Evolutionary conservation across 2,113 vertebrate species (phyloP), one percentile per base, ranked within the genome.

Genomic region (Cathartes aura): DNA sequence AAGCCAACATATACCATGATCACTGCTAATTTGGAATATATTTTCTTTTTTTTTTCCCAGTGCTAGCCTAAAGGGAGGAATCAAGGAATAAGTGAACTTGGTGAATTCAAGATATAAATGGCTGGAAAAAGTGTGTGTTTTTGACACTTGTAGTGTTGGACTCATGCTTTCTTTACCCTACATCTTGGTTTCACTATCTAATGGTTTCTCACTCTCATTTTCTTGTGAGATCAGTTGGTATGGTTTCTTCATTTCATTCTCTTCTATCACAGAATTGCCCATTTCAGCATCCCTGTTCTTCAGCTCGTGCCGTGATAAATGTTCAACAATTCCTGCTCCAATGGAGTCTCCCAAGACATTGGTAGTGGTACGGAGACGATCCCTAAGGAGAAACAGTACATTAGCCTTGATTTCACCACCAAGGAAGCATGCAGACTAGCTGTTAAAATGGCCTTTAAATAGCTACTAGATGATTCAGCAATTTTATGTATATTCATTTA

Each of bases 281-380:
- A 99, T 98, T 89, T 99, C 99, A 0, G 97, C 97, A 87, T 99
- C 99, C 36, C 88, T 98, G 42, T 92, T 98, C 92, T 98, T 98
- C 82, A 99, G 96, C 95, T 99, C 99, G 0, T 99, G 99, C 34
- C 99, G 98, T 30, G 99, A 99, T 96, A 99, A 98, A 83, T 99
- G 99, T 93, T 99, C 99, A 20, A 99, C 99, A 30, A 99, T 99
- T 21, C 99, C 99, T 1, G 99, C 99, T 21, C 99, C 99, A 0
- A 99, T 99, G 15, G 99, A 99, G 94, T 99, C 99, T 91, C 99
- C 99, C 27, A 99, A 96, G 38, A 99, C 99, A 0, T 99, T 99
- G 52, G 99, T 99, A 72, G 98, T 99, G 82, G 99, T 99, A 48
- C 99, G 99, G 48, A 99, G 98, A 71, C 99, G 99, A 94, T 99